These are phyloP conservation scores for Xestia c-nigrum DNA, from an alignment of 2,888 invertebrate species.

Conservation along the genomic window DNA sequence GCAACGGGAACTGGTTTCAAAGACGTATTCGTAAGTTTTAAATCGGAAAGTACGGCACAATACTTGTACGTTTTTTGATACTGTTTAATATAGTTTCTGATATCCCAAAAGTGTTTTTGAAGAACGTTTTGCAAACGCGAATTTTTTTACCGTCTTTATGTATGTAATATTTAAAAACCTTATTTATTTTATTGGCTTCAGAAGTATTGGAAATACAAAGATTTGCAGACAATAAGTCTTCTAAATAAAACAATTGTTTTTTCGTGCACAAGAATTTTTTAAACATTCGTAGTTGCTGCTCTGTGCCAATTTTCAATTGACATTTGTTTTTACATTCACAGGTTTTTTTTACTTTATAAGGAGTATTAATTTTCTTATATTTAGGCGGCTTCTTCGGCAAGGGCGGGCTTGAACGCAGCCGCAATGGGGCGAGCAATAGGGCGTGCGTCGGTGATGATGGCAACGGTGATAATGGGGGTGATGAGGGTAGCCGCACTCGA, in stretches of 20 bases:
- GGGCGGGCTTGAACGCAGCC: background rate
- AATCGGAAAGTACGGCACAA: background rate
- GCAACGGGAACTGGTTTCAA: background rate
- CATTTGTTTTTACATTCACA: constrained; percentile 20
- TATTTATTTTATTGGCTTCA: background rate
- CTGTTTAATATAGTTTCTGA: constrained; percentile 7
- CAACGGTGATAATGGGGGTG: background rate
- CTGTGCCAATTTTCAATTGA: constrained; percentile 6
- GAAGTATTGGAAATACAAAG: background rate
- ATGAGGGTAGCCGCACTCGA: background rate
- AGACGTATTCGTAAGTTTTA: background rate
- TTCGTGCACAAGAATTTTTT: background rate
- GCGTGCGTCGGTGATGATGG: background rate
- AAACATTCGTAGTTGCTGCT: constrained; percentile 8
- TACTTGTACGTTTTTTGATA: constrained; percentile 10
- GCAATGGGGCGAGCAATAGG: background rate
- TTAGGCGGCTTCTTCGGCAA: background rate
- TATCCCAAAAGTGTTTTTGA: constrained; percentile 24
- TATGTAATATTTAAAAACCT: constrained; percentile 7
- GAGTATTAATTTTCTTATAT: background rate
- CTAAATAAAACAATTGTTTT: constrained; percentile 14
- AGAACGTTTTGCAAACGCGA: constrained; percentile 16
- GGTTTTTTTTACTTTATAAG: background rate
- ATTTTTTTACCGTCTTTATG: background rate
- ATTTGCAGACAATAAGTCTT: background rate